Evolutionary conservation across 2,797 vertebrate species (phyloP), one percentile per base, ranked within the genome.

Genomic region (Sandelia bainsii): DNA sequence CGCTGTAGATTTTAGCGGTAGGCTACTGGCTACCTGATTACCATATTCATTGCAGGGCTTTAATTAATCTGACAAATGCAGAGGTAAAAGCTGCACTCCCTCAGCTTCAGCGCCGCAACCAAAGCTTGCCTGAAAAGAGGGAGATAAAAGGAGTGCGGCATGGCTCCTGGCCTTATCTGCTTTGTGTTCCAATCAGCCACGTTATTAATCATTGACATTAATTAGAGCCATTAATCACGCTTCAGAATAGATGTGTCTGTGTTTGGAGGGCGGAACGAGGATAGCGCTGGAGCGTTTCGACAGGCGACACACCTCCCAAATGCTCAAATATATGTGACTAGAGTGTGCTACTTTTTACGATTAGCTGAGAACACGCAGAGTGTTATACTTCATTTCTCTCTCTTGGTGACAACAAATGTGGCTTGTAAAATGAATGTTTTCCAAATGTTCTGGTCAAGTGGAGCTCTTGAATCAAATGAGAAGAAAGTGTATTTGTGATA

Each of bases 151-250:
- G 72, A 86, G 80, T 68, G 87, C 77, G 23, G 87, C 57, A 81
- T 67, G 87, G 84, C 88, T 93, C 87, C 91, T 90, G 87, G 86
- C 65, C 88, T 93, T 94, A 94, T 94, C 89, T 87, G 75, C 88
- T 89, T 87, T 89, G 90, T 92, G 84, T 91, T 91, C 85, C 91
- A 91, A 93, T 91, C 92, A 91, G 84, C 83, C 82, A 70, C 82
- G 68, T 85, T 93, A 93, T 94, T 93, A 94, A 94, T 95, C 93
- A 94, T 77, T 82, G 83, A 82, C 88, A 82, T 90, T 94, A 95
- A 95, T 95, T 94, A 94, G 83, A 84, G 85, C 89, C 91, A 95
- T 94, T 94, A 93, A 95, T 94, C 93, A 95, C 54, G 62, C 77
- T 71, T 90, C 86, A 88, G 90, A 91, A 91, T 87, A 83, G 92